A percentile compares a stretch with the other conserved stretches of the same genome.
Conservation (phyloP, 53 echinoderm and acorn worm genomes). For the Holothuria leucospilota region DNA sequence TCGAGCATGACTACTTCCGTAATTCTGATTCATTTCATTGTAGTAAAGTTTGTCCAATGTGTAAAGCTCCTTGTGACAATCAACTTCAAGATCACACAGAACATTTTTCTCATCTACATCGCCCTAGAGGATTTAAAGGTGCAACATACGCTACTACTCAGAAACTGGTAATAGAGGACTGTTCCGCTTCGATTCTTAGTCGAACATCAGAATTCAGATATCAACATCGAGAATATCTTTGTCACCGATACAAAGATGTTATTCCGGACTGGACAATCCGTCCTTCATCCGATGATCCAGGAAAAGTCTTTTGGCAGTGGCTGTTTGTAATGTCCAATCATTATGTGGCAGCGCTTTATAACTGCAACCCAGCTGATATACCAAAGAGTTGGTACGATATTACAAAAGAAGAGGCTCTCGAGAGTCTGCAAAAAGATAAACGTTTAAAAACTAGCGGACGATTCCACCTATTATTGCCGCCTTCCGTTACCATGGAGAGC, state of each 20-base stretch:
- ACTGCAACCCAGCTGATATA: slow-evolving; percentile 11
- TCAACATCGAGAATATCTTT: too few species aligned
- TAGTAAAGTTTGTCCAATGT: slow-evolving; percentile 6
- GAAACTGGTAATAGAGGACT: slow-evolving; percentile 21
- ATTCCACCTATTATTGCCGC: too few species aligned
- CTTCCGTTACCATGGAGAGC: too few species aligned
- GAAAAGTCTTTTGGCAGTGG: slow-evolving; percentile 21
- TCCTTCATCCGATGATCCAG: not conserved
- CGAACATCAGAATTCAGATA: not conserved
- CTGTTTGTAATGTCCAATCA: not conserved
- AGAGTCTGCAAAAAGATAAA: not conserved
- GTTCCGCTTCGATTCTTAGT: not conserved
- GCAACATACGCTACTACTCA: not conserved
- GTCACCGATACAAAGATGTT: not conserved
- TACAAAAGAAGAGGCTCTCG: slow-evolving; percentile 7
- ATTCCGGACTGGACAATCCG: slow-evolving; percentile 8
- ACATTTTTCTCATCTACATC: slow-evolving; percentile 18
- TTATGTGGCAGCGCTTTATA: not conserved
- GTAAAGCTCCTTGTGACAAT: slow-evolving; percentile 10
- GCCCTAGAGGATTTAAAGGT: slow-evolving; percentile 14
- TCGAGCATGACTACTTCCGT: too few species aligned
- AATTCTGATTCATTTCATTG: not conserved
- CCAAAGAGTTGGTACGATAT: slow-evolving; percentile 15
- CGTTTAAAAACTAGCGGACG: not conserved
- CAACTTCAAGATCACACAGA: not conserved